These are phyloP conservation scores for Urosaurus nigricauda DNA, from an alignment of 2,797 vertebrate species.

Conservation along the genomic window DNA sequence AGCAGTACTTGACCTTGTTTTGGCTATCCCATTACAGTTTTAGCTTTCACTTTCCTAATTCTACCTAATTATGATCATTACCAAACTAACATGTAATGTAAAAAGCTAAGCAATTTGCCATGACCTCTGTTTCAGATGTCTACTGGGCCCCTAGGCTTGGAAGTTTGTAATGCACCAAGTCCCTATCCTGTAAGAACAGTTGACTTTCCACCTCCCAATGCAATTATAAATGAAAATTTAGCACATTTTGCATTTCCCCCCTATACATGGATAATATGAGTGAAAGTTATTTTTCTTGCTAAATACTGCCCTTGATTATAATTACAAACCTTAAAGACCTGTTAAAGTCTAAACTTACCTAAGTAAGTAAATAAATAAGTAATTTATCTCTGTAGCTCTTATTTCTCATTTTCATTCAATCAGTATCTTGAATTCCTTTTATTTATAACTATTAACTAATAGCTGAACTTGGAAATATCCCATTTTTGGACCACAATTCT, in stretches of 20 bases:
- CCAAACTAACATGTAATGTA: slow-evolving; percentile 53
- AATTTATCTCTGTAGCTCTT: too few species aligned
- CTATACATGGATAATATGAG: slow-evolving; percentile 32
- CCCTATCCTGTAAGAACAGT: slow-evolving; percentile 45
- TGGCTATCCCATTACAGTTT: slow-evolving; percentile 58
- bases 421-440: background rate
- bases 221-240: slow-evolving; percentile 50
- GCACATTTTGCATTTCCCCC: slow-evolving; percentile 45
- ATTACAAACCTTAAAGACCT: slow-evolving; percentile 22
- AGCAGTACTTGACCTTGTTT: slow-evolving; percentile 58
- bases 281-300: slow-evolving; percentile 43
- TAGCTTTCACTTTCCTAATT: slow-evolving; percentile 62
- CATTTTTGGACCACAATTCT: too few species aligned
- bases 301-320: slow-evolving; percentile 44
- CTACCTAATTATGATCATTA: slow-evolving; percentile 64
- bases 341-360: background rate
- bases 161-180: slow-evolving; percentile 57
- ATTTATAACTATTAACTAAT: background rate
- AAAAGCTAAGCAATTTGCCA: slow-evolving; percentile 53
- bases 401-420: background rate
- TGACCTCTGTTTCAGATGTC: slow-evolving; percentile 50
- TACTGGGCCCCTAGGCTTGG: slow-evolving; percentile 53
- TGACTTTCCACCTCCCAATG: slow-evolving; percentile 46
- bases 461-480: background rate
- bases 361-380: too few species aligned